A percentile compares a stretch with the other conserved stretches of the same genome.
Conservation (phyloP, 2,113 vertebrate species). For the Calidris pugnax region DNA sequence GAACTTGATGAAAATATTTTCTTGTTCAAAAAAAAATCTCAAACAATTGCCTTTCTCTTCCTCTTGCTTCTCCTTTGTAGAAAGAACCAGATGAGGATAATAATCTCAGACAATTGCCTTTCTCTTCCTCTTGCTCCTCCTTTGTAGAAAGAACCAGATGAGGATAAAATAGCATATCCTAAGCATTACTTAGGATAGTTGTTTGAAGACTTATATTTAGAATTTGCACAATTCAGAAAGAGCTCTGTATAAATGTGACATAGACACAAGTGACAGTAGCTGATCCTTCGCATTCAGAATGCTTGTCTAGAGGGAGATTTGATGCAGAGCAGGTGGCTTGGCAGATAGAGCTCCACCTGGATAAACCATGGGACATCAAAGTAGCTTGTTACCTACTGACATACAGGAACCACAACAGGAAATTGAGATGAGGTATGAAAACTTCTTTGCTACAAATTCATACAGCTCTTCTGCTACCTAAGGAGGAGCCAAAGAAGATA, state of each 20-base stretch:
- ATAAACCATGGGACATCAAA: not conserved
- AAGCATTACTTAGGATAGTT: not conserved
- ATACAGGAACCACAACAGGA: conserved; percentile 9
- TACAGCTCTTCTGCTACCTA: not conserved
- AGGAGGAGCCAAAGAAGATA: not conserved
- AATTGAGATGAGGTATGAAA: not conserved
- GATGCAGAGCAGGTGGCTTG: conserved; percentile 19
- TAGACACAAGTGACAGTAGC: not conserved
- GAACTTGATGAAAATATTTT: not conserved
- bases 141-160: not conserved
- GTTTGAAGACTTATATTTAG: not conserved
- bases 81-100: too few relatives aligned
- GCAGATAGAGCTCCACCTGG: conserved; percentile 27
- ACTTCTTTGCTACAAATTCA: not conserved
- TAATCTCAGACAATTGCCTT: not conserved
- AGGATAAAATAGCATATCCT: not conserved
- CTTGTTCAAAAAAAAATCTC: not conserved
- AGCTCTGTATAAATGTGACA: not conserved
- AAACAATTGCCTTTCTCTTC: not conserved
- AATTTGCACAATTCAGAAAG: not conserved
- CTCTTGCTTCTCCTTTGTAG: not conserved
- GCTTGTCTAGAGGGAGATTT: not conserved
- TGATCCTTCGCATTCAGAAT: not conserved
- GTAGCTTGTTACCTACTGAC: not conserved
- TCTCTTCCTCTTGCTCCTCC: not conserved